Evolutionary conservation across 2,113 vertebrate genomes (phyloP).

Genomic region (Thinocorus orbignyianus): DNA sequence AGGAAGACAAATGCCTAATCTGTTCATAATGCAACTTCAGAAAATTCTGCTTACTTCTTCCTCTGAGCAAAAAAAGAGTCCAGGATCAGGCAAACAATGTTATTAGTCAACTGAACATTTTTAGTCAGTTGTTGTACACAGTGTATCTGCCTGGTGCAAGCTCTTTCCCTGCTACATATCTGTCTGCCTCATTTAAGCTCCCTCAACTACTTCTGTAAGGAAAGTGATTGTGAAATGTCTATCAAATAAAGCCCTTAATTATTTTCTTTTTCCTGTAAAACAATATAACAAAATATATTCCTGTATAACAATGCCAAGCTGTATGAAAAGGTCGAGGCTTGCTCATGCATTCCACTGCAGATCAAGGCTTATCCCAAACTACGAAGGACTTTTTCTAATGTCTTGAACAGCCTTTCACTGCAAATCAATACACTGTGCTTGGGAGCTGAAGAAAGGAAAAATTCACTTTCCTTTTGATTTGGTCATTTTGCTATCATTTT

Average conservation of each 20-base stretch:
- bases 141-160: neutral
- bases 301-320: neutral
- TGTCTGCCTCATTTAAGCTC: neutral
- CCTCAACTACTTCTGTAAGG: neutral
- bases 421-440: fast-evolving
- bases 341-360: neutral
- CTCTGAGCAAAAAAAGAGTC: neutral
- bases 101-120: neutral
- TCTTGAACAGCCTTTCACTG: neutral
- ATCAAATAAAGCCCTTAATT: neutral
- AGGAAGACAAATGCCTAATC: neutral
- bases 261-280: neutral
- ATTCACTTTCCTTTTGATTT: neutral
- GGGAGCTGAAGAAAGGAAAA: neutral
- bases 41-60: neutral
- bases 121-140: no score
- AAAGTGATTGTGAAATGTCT: neutral
- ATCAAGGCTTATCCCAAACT: neutral
- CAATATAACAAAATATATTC: neutral
- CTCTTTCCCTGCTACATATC: neutral
- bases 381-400: neutral
- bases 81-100: neutral
- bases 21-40: neutral
- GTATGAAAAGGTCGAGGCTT: neutral
- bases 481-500: neutral